Evolutionary conservation across 2,888 invertebrate species (phyloP), one percentile per base, ranked within the genome.

Genomic region (Aporophyla nigra): DNA sequence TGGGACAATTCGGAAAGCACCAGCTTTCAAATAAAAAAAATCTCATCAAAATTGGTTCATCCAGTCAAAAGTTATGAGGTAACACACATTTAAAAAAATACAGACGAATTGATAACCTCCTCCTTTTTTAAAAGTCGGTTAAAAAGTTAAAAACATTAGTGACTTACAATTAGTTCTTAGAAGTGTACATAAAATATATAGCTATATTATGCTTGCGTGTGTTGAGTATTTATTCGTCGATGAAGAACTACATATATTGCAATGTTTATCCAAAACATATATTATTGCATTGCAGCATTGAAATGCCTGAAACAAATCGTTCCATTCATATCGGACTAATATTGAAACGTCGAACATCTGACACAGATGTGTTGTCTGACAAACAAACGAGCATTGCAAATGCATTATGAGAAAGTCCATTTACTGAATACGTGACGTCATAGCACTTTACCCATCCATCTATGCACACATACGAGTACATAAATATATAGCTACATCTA

Each of bases 361-460:
- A 83, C 82, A 54, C 82, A 74, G 54, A 83, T 85, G 83, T 68
- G 82, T 82, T 61, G 58, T 76, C 66, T 40, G 74, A 76, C 70
- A 84, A 84, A 86, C 83, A 84, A 86, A 79, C 62, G 75, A 77
- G 78, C 67, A 82, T 70, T 74, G 59, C 76, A 73, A 74, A 83
- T 78, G 75, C 79, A 84, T 77, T 80, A 63, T 79, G 66, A 65
- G 73, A 71, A 82, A 68, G 80, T 80, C 43, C 70, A 61, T 63
- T 59, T 85, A 89, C 88, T 80, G 72, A 58, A 72, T 46, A 21
- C 33, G 61, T 75, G 81, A 85, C 81, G 85, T 75, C 81, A 85
- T 40, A 24, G 24, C 49, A 33, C 59, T 67, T 51, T 54, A 24
- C 51, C 0, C 19, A 24, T 54, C 0, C 19, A 24, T 74, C 10